Evolutionary conservation across 2,888 invertebrate genomes (phyloP).

Genomic region (Homarus gammarus): DNA sequence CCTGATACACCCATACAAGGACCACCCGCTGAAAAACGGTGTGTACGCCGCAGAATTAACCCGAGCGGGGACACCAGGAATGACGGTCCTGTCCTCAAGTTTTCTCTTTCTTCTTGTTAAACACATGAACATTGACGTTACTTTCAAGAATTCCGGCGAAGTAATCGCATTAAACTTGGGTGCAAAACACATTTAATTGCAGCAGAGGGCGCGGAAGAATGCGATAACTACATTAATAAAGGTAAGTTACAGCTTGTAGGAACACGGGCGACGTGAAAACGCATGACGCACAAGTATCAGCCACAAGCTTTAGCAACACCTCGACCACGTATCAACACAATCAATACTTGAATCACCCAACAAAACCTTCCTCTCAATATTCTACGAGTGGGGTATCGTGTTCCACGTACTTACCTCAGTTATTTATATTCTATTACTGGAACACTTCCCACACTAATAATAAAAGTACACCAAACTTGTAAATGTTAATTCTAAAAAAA

Average conservation of each 20-base stretch:
- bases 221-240: constrained; percentile 60
- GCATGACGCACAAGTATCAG: neutral
- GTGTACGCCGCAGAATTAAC: neutral
- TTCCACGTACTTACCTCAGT: too few species aligned
- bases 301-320: neutral
- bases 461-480: too few species aligned
- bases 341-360: neutral
- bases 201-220: constrained; percentile 33
- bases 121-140: constrained; percentile 50
- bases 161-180: constrained; percentile 58
- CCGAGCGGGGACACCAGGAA: neutral
- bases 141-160: constrained; percentile 53
- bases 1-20: neutral
- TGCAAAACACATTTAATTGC: constrained; percentile 60
- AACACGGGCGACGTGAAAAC: constrained; percentile 7
- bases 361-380: neutral
- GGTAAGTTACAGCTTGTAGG: constrained; percentile 27
- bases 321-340: neutral
- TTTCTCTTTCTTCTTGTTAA: constrained; percentile 46
- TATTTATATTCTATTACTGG: neutral
- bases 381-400: too few species aligned
- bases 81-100: neutral
- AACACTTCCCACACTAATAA: too few species aligned
- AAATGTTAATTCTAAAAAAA: neutral
- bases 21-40: neutral